A percentile compares a stretch with the other conserved stretches of the same genome.
Conservation (phyloP, 1,140 invertebrate genomes). For the Pseudomyrmex sp. region DNA sequence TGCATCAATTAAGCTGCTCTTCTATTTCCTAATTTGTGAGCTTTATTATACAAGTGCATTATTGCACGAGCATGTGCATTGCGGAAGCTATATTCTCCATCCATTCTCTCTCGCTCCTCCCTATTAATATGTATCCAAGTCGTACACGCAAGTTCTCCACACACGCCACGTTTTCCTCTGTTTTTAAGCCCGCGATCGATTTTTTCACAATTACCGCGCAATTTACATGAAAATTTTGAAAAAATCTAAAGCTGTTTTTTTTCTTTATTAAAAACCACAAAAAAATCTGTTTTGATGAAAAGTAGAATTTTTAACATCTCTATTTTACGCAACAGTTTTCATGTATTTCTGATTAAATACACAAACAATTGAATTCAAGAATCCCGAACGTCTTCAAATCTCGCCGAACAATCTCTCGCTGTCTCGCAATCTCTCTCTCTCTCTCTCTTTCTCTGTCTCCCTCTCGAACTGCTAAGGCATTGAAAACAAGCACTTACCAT, state of each 20-base stretch:
- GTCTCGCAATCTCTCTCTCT: not conserved
- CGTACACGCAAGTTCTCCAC: slow-evolving; percentile 48
- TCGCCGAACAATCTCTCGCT: not conserved
- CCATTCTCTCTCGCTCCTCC: not conserved
- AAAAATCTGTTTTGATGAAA: not conserved
- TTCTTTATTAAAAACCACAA: no score
- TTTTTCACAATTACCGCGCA: slow-evolving; percentile 19
- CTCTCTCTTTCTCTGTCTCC: not conserved
- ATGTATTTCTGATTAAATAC: no score
- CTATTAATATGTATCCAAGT: slow-evolving; percentile 48
- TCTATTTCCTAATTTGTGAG: slow-evolving; percentile 73
- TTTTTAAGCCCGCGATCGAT: slow-evolving; percentile 16
- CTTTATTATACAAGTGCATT: slow-evolving; percentile 72
- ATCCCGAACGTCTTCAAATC: not conserved
- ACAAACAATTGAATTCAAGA: not conserved
- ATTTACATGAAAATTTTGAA: slow-evolving; percentile 20
- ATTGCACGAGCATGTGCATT: slow-evolving; percentile 70
- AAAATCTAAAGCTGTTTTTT: not conserved
- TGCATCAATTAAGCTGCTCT: slow-evolving; percentile 73
- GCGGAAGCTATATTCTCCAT: slow-evolving; percentile 23
- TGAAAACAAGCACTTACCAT: slow-evolving; percentile 86
- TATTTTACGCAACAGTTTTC: not conserved
- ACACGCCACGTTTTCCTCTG: slow-evolving; percentile 41
- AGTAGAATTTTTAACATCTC: not conserved
- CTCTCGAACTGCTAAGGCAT: not conserved